Evolutionary conservation across 1,140 invertebrate species (phyloP).

Genomic region (Drosophila oshimai): DNA sequence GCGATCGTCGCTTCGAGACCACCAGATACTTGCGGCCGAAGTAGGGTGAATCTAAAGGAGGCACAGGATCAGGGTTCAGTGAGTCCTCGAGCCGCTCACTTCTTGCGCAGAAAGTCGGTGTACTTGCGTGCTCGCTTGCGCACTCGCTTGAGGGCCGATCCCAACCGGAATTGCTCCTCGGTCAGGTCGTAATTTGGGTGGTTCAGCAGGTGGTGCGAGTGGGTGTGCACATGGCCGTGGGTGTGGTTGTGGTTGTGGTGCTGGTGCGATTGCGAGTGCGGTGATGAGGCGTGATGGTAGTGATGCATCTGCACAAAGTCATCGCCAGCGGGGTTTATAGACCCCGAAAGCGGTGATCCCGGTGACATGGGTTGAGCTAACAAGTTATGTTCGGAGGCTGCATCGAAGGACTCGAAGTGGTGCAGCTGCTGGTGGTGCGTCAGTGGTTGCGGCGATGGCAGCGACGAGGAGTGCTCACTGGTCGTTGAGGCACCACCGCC

Average conservation of each 20-base stretch:
- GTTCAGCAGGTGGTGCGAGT: constrained; percentile 1
- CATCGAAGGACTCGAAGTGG: constrained; percentile 77
- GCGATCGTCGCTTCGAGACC: constrained; percentile 66
- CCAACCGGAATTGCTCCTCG: constrained; percentile 72
- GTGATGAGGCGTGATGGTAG: constrained; percentile 41
- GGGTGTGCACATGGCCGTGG: constrained; percentile 4
- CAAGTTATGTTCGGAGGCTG: constrained; percentile 74
- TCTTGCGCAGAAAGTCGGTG: constrained; percentile 80
- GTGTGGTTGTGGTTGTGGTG: constrained; percentile 44
- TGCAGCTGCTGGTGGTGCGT: constrained; percentile 36
- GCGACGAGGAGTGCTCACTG: constrained; percentile 70
- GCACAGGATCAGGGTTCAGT: constrained; percentile 17
- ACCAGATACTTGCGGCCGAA: constrained; percentile 79
- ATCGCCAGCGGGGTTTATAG: constrained; percentile 69
- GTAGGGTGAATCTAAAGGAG: constrained; percentile 72
- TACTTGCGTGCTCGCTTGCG: constrained; percentile 82
- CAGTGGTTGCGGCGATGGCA: constrained; percentile 51
- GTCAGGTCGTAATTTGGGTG: constrained; percentile 21
- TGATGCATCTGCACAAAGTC: constrained; percentile 67
- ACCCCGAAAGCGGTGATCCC: constrained; percentile 53
- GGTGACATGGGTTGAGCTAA: constrained; percentile 69
- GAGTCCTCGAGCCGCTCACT: constrained; percentile 41
- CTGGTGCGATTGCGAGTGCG: constrained; percentile 44
- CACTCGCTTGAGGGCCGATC: constrained; percentile 73
- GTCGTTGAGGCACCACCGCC: constrained; percentile 48